phyloP scores from a whole-genome alignment of 2,888 invertebrate genomes.

The Parasteatoda lunata region DNA sequence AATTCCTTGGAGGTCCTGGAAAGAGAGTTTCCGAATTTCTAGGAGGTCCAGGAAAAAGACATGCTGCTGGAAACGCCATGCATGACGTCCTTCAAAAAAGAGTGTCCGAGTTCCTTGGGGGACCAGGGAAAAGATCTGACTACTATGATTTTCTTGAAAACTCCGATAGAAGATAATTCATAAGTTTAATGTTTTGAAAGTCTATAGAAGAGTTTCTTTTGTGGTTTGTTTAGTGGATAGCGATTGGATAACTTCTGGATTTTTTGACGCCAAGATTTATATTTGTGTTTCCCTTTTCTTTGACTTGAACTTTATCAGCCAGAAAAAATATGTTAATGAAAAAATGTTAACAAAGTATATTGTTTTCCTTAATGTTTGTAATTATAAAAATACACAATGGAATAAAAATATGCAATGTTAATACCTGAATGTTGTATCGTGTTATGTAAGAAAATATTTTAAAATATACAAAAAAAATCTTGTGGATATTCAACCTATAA shows the following conservation, averaged over 20 bases:
- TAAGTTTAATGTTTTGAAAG: not conserved
- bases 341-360: not conserved
- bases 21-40: constrained; percentile 69
- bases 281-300: not conserved
- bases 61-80: not conserved
- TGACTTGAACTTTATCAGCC: too few species aligned
- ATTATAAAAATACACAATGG: not conserved
- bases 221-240: not conserved
- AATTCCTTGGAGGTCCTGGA: constrained; percentile 69
- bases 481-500: not conserved
- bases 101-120: constrained; percentile 68
- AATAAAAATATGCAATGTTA: not conserved
- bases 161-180: constrained; percentile 40
- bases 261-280: constrained; percentile 3
- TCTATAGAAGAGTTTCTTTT: not conserved
- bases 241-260: constrained; percentile 4
- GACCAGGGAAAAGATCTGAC: constrained; percentile 65
- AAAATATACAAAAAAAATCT: not conserved
- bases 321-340: not conserved
- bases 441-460: not conserved
- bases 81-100: constrained; percentile 37
- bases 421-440: not conserved
- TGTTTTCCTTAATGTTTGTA: not conserved
- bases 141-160: constrained; percentile 51
- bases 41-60: constrained; percentile 69